These are phyloP conservation scores for Biston betularia DNA, from an alignment of 2,888 invertebrate species.

Conservation along the genomic window DNA sequence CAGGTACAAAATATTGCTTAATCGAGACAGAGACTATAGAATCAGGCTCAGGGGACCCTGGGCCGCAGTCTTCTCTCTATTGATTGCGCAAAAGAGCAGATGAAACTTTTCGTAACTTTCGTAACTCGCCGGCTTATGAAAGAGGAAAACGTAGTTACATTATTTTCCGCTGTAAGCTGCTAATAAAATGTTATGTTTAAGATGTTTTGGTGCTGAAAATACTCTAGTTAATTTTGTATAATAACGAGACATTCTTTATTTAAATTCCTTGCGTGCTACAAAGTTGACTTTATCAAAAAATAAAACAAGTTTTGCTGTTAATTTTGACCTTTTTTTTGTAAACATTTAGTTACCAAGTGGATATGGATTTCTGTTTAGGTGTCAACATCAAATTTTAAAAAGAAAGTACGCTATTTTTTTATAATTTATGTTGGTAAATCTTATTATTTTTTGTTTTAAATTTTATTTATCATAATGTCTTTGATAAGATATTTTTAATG, in stretches of 20 bases:
- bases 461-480: no score
- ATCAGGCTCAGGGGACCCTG: conserved; percentile 77
- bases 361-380: no score
- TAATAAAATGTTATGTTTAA: conserved; percentile 31
- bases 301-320: no score
- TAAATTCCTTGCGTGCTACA: background rate
- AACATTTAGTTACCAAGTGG: no score
- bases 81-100: conserved; percentile 46
- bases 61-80: conserved; percentile 67
- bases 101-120: conserved; percentile 32
- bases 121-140: conserved; percentile 29
- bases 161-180: conserved; percentile 25
- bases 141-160: conserved; percentile 31
- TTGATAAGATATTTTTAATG: no score
- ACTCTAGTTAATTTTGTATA: conserved; percentile 19
- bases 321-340: no score
- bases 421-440: no score
- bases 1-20: conserved; percentile 4
- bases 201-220: conserved; percentile 25
- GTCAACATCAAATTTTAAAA: no score
- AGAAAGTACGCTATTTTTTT: no score
- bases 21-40: conserved; percentile 71
- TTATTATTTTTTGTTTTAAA: no score
- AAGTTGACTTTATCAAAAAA: background rate
- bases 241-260: conserved; percentile 5